phyloP scores from a whole-genome alignment of 2,113 vertebrate genomes.

The Bombycilla garrulus region DNA sequence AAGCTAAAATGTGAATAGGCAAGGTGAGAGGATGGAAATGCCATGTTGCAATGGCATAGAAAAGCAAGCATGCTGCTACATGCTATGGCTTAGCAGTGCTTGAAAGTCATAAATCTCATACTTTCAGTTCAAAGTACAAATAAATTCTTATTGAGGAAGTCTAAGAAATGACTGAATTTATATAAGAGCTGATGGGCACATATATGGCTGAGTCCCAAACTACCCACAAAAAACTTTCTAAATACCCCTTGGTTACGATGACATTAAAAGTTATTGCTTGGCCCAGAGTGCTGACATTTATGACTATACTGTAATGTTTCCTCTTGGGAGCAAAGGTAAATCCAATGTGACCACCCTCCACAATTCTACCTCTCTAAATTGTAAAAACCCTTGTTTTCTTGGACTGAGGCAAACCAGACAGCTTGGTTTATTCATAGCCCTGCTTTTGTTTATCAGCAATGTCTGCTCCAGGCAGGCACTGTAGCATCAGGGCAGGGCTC shows the following conservation, averaged over 20 bases:
- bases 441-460: neutral
- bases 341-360: neutral
- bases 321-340: neutral
- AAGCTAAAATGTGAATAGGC: neutral
- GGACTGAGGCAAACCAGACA: neutral
- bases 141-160: neutral
- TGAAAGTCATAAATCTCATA: neutral
- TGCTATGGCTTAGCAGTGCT: neutral
- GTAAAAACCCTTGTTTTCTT: neutral
- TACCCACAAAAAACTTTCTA: neutral
- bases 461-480: neutral
- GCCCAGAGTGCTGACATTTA: neutral
- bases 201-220: neutral
- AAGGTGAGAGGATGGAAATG: neutral
- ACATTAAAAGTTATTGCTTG: neutral
- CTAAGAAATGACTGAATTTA: neutral
- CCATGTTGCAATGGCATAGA: accelerated
- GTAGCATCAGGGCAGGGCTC: neutral
- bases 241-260: neutral
- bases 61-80: neutral
- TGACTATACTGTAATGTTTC: neutral
- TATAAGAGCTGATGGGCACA: neutral
- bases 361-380: neutral
- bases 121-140: neutral
- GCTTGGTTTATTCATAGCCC: neutral